Percentiles rank a stretch among this genome's conserved stretches.
These are phyloP conservation scores for Drosophila diplacantha DNA, from an alignment of 2,888 invertebrate species.

Conservation along the genomic window DNA sequence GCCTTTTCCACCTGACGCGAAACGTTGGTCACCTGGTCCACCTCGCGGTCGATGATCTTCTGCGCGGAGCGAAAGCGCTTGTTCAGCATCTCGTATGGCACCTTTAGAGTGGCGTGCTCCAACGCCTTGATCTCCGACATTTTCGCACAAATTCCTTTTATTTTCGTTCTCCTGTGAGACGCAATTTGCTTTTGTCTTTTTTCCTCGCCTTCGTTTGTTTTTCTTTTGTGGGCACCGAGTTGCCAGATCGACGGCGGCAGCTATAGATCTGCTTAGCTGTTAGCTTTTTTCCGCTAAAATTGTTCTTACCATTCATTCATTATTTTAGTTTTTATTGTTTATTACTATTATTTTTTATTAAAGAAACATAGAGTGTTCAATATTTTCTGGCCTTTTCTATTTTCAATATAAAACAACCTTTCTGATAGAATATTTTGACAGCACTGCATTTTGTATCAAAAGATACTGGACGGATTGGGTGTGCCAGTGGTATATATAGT, in stretches of 20 bases:
- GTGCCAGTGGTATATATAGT: too few relatives aligned
- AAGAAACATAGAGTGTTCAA: too few relatives aligned
- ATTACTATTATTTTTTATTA: too few relatives aligned
- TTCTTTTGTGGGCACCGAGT: constrained; percentile 18
- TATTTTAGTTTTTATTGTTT: neutral
- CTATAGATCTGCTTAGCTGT: neutral
- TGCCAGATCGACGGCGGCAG: constrained; percentile 20
- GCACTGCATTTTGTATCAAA: too few relatives aligned
- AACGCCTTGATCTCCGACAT: constrained; percentile 96
- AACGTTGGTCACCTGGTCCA: constrained; percentile 89
- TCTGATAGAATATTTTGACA: too few relatives aligned
- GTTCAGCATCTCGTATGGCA: constrained; percentile 98
- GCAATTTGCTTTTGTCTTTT: constrained; percentile 33
- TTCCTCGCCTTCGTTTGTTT: constrained; percentile 32
- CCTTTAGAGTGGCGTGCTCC: constrained; percentile 97
- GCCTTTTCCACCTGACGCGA: constrained; percentile 83
- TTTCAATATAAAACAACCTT: too few relatives aligned
- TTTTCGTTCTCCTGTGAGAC: constrained; percentile 22
- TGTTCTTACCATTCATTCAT: neutral
- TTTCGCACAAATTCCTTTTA: constrained; percentile 50
- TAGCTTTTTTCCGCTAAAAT: neutral
- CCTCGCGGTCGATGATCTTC: constrained; percentile 94
- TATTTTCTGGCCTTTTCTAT: too few relatives aligned
- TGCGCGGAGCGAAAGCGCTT: constrained; percentile 97
- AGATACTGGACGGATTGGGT: too few relatives aligned